Evolutionary conservation across 2,113 vertebrate genomes (phyloP).

Genomic region (Tricholaema leucomelas): DNA sequence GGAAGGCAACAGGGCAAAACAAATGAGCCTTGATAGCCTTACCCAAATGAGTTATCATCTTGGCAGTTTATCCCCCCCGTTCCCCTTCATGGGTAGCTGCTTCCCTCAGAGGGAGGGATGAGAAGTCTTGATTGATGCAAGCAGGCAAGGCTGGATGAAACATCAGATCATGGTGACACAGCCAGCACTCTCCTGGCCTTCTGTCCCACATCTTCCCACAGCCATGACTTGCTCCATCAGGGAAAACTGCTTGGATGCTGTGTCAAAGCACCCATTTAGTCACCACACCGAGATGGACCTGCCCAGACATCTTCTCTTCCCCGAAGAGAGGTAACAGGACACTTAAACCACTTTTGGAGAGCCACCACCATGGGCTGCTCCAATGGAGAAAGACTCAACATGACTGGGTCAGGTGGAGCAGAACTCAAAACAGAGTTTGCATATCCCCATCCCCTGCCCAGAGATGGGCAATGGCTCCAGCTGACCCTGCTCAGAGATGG

Average conservation of each 20-base stretch:
- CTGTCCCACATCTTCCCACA: background rate
- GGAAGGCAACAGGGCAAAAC: background rate
- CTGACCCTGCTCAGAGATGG: background rate
- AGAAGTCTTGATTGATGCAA: background rate
- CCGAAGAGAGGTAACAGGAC: background rate
- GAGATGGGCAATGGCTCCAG: background rate
- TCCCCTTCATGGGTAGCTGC: constrained; percentile 18
- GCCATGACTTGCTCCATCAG: background rate
- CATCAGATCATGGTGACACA: background rate
- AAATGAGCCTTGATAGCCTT: constrained; percentile 12
- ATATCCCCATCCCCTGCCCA: background rate
- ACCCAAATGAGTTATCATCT: background rate
- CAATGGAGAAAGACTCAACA: background rate
- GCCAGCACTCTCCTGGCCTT: background rate
- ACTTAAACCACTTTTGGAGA: background rate
- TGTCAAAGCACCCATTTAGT: background rate
- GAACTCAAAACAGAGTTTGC: background rate
- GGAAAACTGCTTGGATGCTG: background rate
- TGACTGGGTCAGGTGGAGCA: background rate
- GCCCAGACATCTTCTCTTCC: background rate
- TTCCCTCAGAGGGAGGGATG: background rate
- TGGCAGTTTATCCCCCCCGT: background rate
- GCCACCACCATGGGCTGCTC: background rate
- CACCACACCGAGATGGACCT: background rate
- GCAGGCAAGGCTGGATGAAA: background rate